Evolutionary conservation across 2,797 vertebrate species (phyloP).

Genomic region (Limosa lapponica): DNA sequence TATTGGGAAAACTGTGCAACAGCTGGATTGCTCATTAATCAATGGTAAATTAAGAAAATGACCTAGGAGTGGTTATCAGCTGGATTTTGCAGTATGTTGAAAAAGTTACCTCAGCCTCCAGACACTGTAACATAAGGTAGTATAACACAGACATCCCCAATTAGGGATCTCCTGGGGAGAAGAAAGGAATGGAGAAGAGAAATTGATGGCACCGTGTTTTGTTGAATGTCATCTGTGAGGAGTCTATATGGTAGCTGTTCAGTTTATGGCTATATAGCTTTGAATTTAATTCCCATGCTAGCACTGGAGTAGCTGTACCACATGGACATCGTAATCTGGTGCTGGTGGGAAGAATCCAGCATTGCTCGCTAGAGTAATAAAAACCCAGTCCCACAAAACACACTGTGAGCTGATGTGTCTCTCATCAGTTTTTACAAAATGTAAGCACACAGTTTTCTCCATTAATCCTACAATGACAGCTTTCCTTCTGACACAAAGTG

Average conservation of each 20-base stretch:
- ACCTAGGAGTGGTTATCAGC: slow-evolving; percentile 33
- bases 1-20: slow-evolving; percentile 60
- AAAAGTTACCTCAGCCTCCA: slow-evolving; percentile 40
- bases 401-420: background rate
- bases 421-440: background rate
- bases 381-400: background rate
- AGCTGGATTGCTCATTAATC: slow-evolving; percentile 72
- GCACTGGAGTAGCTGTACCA: background rate
- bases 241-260: background rate
- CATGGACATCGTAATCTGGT: background rate
- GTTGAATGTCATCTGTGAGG: background rate
- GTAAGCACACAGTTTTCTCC: background rate
- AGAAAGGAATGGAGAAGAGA: background rate
- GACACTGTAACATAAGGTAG: background rate
- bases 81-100: slow-evolving; percentile 32
- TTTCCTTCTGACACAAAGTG: background rate
- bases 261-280: background rate
- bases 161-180: background rate
- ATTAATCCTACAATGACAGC: background rate
- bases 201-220: background rate
- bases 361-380: background rate
- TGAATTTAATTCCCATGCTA: background rate
- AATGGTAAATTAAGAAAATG: slow-evolving; percentile 61
- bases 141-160: background rate
- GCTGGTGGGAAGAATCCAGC: slow-evolving; percentile 28